These are phyloP conservation scores for Cynopterus sphinx DNA, from an alignment of 2,797 vertebrate genomes.

Conservation along the genomic window DNA sequence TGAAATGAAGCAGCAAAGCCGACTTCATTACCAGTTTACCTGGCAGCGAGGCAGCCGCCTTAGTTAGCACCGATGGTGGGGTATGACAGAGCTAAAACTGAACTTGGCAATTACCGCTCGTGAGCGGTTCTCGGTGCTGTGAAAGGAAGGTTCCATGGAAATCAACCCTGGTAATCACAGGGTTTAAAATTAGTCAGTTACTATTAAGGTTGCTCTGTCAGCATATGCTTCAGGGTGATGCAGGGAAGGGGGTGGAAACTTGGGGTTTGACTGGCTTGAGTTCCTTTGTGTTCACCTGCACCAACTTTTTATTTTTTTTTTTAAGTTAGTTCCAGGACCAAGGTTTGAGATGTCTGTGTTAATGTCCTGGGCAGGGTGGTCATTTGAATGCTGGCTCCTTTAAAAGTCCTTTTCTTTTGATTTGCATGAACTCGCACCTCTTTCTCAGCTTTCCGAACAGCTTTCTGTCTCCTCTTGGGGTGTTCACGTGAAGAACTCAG, in stretches of 20 bases:
- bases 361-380: conserved; percentile 64
- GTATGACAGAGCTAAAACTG: conserved; percentile 88
- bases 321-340: conserved; percentile 58
- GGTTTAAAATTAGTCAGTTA: conserved; percentile 89
- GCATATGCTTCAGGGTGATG: conserved; percentile 72
- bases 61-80: conserved; percentile 67
- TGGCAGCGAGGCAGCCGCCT: conserved; percentile 77
- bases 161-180: conserved; percentile 88
- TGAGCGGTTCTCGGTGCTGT: conserved; percentile 75
- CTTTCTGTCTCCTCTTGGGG: neutral
- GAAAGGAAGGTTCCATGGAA: conserved; percentile 87
- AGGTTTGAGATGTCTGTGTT: conserved; percentile 73
- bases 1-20: conserved; percentile 85
- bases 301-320: neutral
- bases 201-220: conserved; percentile 84
- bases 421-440: neutral
- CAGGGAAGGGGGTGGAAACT: conserved; percentile 72
- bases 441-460: neutral
- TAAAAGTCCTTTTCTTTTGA: neutral
- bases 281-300: conserved; percentile 63
- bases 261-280: conserved; percentile 72
- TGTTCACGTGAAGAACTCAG: neutral
- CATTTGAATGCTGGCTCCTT: conserved; percentile 54
- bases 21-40: conserved; percentile 85
- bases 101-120: conserved; percentile 87